A percentile compares a stretch with the other conserved stretches of the same genome.
Conservation (phyloP, 2,113 vertebrate genomes). For the Rhombomys opimus region DNA sequence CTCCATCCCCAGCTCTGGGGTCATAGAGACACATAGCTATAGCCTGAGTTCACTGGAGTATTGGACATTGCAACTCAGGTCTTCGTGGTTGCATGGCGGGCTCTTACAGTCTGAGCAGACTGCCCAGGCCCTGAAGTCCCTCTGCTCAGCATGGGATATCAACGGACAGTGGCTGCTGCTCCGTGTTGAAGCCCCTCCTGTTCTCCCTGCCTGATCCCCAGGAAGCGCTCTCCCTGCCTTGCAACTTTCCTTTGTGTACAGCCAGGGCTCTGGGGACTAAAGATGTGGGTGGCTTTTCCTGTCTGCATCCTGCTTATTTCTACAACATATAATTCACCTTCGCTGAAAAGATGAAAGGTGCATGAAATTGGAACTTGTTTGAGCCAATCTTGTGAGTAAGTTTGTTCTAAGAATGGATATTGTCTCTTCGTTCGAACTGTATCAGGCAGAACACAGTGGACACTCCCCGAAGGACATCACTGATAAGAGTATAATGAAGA, state of each 20-base stretch:
- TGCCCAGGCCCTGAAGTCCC: background rate
- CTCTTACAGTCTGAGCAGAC: background rate
- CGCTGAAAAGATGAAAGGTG: constrained; percentile 4
- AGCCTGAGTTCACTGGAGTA: background rate
- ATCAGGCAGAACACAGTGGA: background rate
- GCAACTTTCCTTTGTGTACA: background rate
- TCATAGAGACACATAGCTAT: background rate
- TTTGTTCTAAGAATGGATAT: background rate
- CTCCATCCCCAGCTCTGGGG: too few species aligned
- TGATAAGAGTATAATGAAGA: background rate
- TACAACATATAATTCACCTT: background rate
- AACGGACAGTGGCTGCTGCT: background rate
- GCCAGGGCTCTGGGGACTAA: background rate
- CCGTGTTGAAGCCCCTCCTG: background rate
- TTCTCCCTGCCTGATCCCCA: background rate
- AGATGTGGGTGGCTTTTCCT: background rate
- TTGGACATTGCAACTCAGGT: background rate
- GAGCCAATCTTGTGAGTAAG: background rate
- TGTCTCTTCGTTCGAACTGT: background rate
- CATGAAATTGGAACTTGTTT: background rate
- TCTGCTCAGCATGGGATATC: background rate
- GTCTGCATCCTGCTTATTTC: background rate
- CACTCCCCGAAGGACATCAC: background rate
- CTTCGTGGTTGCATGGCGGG: background rate
- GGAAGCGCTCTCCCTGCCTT: background rate